Evolutionary conservation across 2,113 vertebrate species (phyloP), one percentile per base, ranked within the genome.

Genomic region (Poecile atricapillus): DNA sequence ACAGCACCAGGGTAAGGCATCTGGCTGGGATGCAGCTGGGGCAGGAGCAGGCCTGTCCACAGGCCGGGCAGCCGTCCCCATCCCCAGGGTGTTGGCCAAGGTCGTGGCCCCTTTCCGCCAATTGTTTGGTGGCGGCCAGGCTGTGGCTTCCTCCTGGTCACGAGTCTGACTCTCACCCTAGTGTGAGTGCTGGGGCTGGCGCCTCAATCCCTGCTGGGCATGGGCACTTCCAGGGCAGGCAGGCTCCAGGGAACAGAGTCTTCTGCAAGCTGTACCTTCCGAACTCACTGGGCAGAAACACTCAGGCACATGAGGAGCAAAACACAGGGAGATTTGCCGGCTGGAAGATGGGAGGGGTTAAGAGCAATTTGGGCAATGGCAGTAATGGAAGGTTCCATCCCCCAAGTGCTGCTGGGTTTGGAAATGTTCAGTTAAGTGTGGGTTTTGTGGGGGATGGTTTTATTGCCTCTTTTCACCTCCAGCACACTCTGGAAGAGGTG

Each of bases 381-480:
- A 60, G 53, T 76, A 92, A 75, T 21, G 39, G 83, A 50, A 90
- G 88, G 59, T 22, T 85, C 27, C 3, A 1, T 80, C 68, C 88
- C 76, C 30, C 44, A 70, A 64, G 60, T 64, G 60, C 90, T 95
- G 47, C 83, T 7, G 28, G 95, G 82, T 75, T 94, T 94, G 85
- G 95, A 94, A 95, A 83, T 39, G 35, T 95, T 96, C 94, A 81
- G 60, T 94, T 95, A 94, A 77, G 67, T 91, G 92, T 83, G 92
- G 94, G 83, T 87, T 93, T 96, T 94, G 95, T 87, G 95, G 81
- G 84, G 92, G 67, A 44, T 73, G 94, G 76, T 92, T 96, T 95
- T 94, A 96, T 89, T 89, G 91, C 62, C 50, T 69, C 53, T 89
- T 82, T 94, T 95, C 69, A 94, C 95, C 95, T 96, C 87, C 83